These are phyloP conservation scores for Pterocles gutturalis DNA, from an alignment of 2,113 vertebrate genomes.

Conservation along the genomic window DNA sequence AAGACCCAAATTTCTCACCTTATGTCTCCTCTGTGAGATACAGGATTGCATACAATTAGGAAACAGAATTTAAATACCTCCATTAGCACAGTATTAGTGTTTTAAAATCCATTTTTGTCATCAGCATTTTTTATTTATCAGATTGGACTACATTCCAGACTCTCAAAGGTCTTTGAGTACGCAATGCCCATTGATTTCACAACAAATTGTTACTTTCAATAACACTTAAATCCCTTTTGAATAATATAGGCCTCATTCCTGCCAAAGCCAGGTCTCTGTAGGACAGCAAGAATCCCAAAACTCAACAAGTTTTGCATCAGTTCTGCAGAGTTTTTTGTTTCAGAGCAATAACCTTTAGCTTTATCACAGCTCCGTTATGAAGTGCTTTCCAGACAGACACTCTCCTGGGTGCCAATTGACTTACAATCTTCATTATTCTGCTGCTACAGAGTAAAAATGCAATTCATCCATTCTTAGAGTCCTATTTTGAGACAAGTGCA, in stretches of 20 bases:
- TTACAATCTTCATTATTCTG: background rate
- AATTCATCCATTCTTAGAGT: background rate
- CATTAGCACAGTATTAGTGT: background rate
- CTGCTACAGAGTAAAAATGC: background rate
- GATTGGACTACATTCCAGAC: background rate
- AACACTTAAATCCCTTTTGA: slow-evolving; percentile 12
- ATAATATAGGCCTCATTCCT: background rate
- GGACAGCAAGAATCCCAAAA: background rate
- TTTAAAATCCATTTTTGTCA: background rate
- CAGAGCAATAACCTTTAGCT: background rate
- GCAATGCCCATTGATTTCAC: background rate
- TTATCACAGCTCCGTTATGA: background rate
- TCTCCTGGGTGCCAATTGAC: background rate
- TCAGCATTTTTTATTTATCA: background rate
- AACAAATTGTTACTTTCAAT: background rate
- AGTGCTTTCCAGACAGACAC: background rate
- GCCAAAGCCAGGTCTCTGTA: background rate
- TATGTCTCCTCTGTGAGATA: background rate
- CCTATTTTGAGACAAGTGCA: background rate
- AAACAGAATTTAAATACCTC: background rate
- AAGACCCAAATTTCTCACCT: background rate
- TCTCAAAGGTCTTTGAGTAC: background rate
- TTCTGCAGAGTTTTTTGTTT: background rate
- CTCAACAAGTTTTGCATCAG: background rate
- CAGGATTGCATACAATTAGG: background rate